Base-by-base conservation (phyloP, 1,140 invertebrate species). In the Eumaeus atala region DNA sequence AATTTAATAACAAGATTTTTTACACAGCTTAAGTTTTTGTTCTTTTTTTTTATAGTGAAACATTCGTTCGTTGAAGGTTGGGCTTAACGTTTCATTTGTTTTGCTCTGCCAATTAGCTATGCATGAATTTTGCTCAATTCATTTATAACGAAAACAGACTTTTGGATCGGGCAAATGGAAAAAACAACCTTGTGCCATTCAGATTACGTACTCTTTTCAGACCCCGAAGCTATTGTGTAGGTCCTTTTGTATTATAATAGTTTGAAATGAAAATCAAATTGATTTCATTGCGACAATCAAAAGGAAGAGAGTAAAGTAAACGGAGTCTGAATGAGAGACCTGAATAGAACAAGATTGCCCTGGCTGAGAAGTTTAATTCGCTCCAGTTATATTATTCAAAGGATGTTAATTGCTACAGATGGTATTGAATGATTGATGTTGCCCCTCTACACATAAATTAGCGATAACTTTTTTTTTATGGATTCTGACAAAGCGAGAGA, bases 71-170 rank as follows among this genome's bases (percentile, higher is more conserved):
- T 53, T 53, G 28, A 28, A 53, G 51, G 37, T 38, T 53, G 38
- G 37, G 51, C 51, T 18, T 18, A 53, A 38, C 40, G 40, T 55
- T 48, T 49, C 28, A 55, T 55, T 59, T 59, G 53, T 59, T 55
- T 55, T 37, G 49, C 50, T 54, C 52, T 42, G 36, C 44, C 64
- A 75, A 72, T 75, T 75, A 70, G 66, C 62, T 55, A 72, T 76
- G 70, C 71, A 72, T 74, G 71, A 70, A 76, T 69, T 67, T 60
- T 52, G 28, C 35, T 18, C 48, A 36, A 47, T 59, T 55, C 53
- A 59, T n/a, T 42, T 42, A 48, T 50, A 59, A 54, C 44, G 54
- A 55, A 38, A 44, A 7, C 47, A 61, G 33, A 37, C 38, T 28
- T 16, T 44, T 16, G 11, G 48, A 18, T 36, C 48, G 10, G 14